Conservation (phyloP, 2,797 vertebrate genomes). For the Sparidentex hasta region DNA sequence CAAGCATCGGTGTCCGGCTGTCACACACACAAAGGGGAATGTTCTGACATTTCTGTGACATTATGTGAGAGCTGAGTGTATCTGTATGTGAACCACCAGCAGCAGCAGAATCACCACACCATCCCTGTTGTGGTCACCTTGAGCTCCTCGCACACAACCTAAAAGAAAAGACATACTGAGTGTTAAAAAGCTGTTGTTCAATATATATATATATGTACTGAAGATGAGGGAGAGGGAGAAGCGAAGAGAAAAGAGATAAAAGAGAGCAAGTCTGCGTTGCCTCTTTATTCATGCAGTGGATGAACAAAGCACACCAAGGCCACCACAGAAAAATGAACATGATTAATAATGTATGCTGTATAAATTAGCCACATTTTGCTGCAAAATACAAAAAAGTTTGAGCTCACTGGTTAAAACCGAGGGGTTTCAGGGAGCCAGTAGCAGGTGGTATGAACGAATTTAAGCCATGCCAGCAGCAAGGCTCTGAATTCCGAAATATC, state of each 20-base stretch:
- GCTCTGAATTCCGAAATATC: neutral
- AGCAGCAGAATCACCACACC: conserved; percentile 17
- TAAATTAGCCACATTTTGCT: conserved; percentile 50
- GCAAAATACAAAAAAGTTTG: conserved; percentile 36
- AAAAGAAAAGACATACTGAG: conserved; percentile 26
- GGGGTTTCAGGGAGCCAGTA: neutral
- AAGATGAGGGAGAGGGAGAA: conserved; percentile 21
- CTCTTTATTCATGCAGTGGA: conserved; percentile 59
- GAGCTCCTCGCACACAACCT: conserved; percentile 26
- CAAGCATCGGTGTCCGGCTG: conserved; percentile 22
- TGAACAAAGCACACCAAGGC: conserved; percentile 64
- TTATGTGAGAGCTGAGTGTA: conserved; percentile 16
- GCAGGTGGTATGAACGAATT: neutral
- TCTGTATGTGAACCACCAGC: neutral
- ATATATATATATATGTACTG: neutral
- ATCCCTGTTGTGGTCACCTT: conserved; percentile 51
- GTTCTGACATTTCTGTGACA: conserved; percentile 49
- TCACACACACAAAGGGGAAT: conserved; percentile 5
- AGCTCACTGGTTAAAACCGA: conserved; percentile 31
- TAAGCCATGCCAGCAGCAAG: neutral
- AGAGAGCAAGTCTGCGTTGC: conserved; percentile 15
- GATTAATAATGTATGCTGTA: conserved; percentile 66
- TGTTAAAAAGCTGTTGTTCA: conserved; percentile 28
- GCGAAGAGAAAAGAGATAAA: neutral
- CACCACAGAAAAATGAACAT: conserved; percentile 54